Percentiles rank a stretch among this genome's conserved stretches.
phyloP scores from a whole-genome alignment of 2,113 vertebrate species.

The Rhinolophus ferrumequinum region DNA sequence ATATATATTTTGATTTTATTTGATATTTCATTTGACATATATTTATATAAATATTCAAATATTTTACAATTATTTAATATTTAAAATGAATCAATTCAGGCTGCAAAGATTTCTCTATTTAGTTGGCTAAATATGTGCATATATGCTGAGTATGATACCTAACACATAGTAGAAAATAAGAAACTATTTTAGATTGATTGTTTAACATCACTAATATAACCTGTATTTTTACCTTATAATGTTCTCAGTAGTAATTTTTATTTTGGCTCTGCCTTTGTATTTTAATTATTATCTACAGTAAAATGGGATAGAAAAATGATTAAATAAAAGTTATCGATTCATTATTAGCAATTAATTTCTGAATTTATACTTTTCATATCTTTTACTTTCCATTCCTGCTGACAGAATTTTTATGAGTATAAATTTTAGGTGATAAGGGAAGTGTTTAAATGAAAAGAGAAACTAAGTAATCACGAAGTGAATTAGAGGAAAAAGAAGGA shows the following conservation, averaged over 20 bases:
- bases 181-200: background rate
- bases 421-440: background rate
- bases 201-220: slow-evolving; percentile 11
- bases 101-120: background rate
- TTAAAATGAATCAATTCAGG: background rate
- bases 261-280: background rate
- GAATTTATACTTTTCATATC: background rate
- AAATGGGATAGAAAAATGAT: background rate
- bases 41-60: background rate
- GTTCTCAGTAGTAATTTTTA: background rate
- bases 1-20: background rate
- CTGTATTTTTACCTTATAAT: background rate
- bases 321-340: background rate
- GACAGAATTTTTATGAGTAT: background rate
- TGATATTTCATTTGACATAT: background rate
- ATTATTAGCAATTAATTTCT: background rate
- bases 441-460: background rate
- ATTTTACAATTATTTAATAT: background rate
- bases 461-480: background rate
- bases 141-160: background rate
- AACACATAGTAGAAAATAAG: background rate
- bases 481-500: background rate
- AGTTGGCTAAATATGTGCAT: background rate
- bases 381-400: background rate
- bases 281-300: background rate